Evolutionary conservation across 2,797 vertebrate genomes (phyloP), one percentile per base, ranked within the genome.

Genomic region (Lutjanus campechanus): DNA sequence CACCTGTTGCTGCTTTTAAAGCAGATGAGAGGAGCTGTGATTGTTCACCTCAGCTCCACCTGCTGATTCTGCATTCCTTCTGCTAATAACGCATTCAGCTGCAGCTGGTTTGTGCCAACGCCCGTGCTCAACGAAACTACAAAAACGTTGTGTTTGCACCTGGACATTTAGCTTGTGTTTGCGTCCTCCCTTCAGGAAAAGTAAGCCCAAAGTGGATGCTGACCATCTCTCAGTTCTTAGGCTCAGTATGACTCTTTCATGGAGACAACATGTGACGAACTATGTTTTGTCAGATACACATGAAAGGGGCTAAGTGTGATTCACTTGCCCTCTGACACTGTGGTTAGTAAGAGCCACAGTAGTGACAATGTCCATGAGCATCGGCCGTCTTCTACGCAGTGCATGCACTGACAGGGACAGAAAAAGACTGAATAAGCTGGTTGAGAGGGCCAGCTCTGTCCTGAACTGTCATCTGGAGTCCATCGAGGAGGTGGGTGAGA

Each of bases 301-400:
- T 43, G n/a, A 19, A 22, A 20, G 19, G 9, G 15, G 19, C 16
- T 49, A 8, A 1, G 44, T 3, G 16, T 59, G 72, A 81, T 67
- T 79, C 8, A 49, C 36, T 68, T 16, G 7, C 60, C 25, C 40
- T 64, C 66, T 50, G 58, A 71, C 56, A 53, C 43, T 36, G 12
- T 11, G 8, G 61, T 54, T 61, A 51, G 41, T 11, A 67, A 69
- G 9, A n/a, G n/a, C 43, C 36, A 3, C 1, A 46, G 53, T 36
- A 29, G n/a, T 16, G 49, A 75, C 55, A 58, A 10, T 16, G 58
- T 67, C 58, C 36, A 41, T 2, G 25, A 84, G 55, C 36, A 36
- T 36, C 29, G 29, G 29, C 29, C 29, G 5, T 36, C 29, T 36
- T 36, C 29, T 5, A 36, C 5, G 3, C 29, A 36, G 29, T 36